Evolutionary conservation across 2,113 vertebrate genomes (phyloP), one percentile per base, ranked within the genome.

Genomic region (Phyllostomus hastatus): DNA sequence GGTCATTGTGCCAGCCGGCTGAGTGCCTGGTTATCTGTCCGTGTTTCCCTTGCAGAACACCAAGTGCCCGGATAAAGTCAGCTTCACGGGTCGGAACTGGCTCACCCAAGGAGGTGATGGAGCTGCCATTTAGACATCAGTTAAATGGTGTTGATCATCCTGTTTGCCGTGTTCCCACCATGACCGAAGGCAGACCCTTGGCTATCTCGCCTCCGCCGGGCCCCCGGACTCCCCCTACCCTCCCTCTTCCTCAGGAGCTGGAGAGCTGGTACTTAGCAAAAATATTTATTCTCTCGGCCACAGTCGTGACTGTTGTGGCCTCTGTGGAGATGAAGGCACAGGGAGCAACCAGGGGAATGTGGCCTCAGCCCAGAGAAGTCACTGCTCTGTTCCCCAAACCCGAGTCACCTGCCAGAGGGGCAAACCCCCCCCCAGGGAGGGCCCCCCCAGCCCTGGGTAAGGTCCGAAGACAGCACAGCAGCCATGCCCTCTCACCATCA

Each of bases 121-220:
- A 98, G 98, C 98, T 98, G 99, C 98, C 98, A 98, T 98, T 82
- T 99, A 99, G 98, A 99, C 99, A 99, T 99, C 99, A 99, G 99
- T 99, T 99, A 98, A 99, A 99, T 99, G 99, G 99, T 99, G 98
- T 98, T 98, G 96, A 92, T 99, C 98, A 98, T 99, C 98, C 99
- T 98, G 99, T 99, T 99, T 98, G 97, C 98, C 80, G 97, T 98
- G 97, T 98, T 99, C 97, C 99, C 98, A 99, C 99, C 98, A 10
- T 86, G 97, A 98, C 98, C 97, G 67, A 85, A 98, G 99, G 99
- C 99, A 99, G 99, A 98, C 97, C 98, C 88, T 93, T 93, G 93
- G 91, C 98, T 97, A 28, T 97, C 97, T 97, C 92, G 80, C 96
- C 95, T 95, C 97, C 10, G 0, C 78, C 57, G 96, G 98, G 98